Base-by-base conservation (phyloP, 2,888 invertebrate species). In the Dorcus hopei region DNA sequence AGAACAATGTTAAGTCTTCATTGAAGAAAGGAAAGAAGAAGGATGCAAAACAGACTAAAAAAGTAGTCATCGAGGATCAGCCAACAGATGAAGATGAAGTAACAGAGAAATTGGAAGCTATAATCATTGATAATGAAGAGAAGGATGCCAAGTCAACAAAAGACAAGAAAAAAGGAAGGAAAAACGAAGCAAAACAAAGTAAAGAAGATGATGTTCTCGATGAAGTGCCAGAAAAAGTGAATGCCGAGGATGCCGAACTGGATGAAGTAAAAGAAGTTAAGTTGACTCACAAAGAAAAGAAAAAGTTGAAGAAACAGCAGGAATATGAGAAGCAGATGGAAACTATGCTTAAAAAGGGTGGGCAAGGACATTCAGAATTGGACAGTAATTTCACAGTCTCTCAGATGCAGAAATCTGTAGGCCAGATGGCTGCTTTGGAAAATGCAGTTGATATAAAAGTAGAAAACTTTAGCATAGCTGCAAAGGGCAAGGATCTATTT, bases 391-490 rank as follows among this genome's bases (percentile, higher is more conserved):
- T 99, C 75, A 95, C 97, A 3, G 92, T 99, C 62, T 97, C 97
- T 3, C 91, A 90, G 82, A 84, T 87, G 68, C 85, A 87, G 81
- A 88, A 88, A 77, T 82, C 86, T 64, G 87, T 87, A 19, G 88
- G 88, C 68, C 89, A 92, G 74, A 85, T 89, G 79, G 87, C 88
- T 42, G 89, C 91, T 39, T 72, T 93, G 67, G 97, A 98, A 74
- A 91, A 95, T 76, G 96, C 97, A 1, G 91, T 95, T 9, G 98
- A 98, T 77, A 98, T 99, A 52, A 98, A 98, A 84, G 93, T 97
- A 11, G 98, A 99, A 74, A 97, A 95, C 78, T 99, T 99, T 76
- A 95, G 95, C 58, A 99, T 99, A 68, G 88, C 95, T 16, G 99
- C 99, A 0, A 93, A 95, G 77, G 99, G 99, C 56, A 95, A 99